Percentiles rank a stretch among this genome's conserved stretches.
Conservation (phyloP, 2,797 vertebrate genomes). For the Lithobates pipiens region DNA sequence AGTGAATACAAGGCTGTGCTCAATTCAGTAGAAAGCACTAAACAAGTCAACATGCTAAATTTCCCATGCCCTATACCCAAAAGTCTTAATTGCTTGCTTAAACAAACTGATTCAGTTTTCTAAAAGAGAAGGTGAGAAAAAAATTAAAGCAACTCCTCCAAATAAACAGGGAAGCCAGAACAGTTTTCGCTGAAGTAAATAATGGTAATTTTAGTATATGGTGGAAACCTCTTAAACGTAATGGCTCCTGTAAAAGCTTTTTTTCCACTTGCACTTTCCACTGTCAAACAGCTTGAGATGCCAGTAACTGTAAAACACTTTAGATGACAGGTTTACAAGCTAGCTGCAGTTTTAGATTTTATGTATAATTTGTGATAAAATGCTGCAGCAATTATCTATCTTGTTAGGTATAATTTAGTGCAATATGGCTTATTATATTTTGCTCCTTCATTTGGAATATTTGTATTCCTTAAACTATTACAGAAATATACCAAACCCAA, state of each 20-base stretch:
- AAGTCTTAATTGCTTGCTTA: constrained; percentile 19
- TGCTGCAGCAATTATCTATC: constrained; percentile 63
- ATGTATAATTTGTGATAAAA: constrained; percentile 64
- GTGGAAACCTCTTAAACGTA: constrained; percentile 67
- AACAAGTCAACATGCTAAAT: neutral
- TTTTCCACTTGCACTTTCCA: constrained; percentile 65
- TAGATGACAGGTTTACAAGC: constrained; percentile 64
- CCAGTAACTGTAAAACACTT: constrained; percentile 62
- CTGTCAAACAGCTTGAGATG: constrained; percentile 64
- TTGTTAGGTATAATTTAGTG: constrained; percentile 60
- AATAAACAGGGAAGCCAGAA: constrained; percentile 52
- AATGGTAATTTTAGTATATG: constrained; percentile 68
- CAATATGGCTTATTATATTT: constrained; percentile 54
- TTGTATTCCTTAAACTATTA: constrained; percentile 50
- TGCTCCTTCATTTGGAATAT: constrained; percentile 52
- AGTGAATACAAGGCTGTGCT: neutral
- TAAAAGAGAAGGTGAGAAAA: constrained; percentile 19
- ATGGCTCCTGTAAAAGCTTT: constrained; percentile 66
- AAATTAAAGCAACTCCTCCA: constrained; percentile 26
- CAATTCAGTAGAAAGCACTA: neutral
- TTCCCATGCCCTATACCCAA: neutral
- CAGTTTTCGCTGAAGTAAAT: constrained; percentile 61
- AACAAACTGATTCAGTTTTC: constrained; percentile 10
- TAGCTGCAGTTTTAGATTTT: constrained; percentile 60
- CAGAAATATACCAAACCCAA: constrained; percentile 45